Conservation (phyloP, 2,888 invertebrate genomes). For the Tenthredo notha region DNA sequence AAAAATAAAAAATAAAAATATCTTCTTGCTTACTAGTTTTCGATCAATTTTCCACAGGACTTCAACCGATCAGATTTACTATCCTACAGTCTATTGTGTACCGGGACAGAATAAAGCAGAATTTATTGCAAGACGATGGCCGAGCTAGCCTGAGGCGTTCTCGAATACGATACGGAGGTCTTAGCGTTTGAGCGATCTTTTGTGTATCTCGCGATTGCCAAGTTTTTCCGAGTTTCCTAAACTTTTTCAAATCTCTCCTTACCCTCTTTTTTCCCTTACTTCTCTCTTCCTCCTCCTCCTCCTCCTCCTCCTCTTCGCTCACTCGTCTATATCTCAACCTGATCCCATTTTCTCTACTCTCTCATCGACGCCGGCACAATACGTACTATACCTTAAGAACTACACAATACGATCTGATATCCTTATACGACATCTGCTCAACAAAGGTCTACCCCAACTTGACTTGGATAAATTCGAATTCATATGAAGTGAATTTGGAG, state of each 20-base stretch:
- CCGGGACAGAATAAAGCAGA: neutral
- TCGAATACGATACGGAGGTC: neutral
- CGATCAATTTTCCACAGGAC: neutral
- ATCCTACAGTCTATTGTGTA: constrained; percentile 12
- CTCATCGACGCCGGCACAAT: constrained; percentile 11
- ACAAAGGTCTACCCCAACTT: neutral
- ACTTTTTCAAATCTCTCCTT: constrained; percentile 5
- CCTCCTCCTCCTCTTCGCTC: neutral
- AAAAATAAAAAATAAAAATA: no score
- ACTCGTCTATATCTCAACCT: neutral
- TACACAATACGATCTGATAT: constrained; percentile 25
- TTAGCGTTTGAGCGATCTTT: constrained; percentile 38
- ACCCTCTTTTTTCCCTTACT: neutral
- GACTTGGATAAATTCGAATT: neutral
- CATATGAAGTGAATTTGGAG: neutral
- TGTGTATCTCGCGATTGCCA: constrained; percentile 45
- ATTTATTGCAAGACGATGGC: constrained; percentile 28
- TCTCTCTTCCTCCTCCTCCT: neutral
- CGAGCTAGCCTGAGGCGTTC: neutral
- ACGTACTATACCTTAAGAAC: neutral
- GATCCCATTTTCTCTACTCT: constrained; percentile 42
- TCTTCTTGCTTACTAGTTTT: neutral
- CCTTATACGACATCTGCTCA: neutral
- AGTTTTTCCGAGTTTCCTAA: constrained; percentile 32
- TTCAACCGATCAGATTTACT: constrained; percentile 1